These are phyloP conservation scores for Ischnura elegans DNA, from an alignment of 2,888 invertebrate species.

Conservation along the genomic window DNA sequence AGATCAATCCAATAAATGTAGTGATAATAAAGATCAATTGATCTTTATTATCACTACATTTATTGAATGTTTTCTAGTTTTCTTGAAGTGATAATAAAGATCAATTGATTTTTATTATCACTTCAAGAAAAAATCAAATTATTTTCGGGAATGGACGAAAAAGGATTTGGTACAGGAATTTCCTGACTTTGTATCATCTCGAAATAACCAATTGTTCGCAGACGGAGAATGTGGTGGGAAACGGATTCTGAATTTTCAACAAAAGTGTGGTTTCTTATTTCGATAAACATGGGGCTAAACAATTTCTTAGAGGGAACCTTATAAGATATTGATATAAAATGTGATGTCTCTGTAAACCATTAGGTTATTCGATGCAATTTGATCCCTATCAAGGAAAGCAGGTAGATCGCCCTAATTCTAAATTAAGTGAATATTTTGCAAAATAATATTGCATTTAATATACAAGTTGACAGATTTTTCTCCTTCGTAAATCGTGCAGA, in stretches of 20 bases:
- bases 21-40: neutral
- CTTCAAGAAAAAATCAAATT: neutral
- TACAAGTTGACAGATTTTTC: neutral
- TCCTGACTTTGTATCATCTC: neutral
- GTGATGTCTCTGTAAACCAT: too few species aligned
- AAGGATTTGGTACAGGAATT: neutral
- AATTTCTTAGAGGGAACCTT: neutral
- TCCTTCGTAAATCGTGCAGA: too few species aligned
- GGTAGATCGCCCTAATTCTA: neutral
- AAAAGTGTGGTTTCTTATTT: neutral
- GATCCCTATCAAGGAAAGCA: constrained; percentile 19
- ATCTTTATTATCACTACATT: too few species aligned
- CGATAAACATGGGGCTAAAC: constrained; percentile 5
- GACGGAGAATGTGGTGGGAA: neutral
- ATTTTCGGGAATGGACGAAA: neutral
- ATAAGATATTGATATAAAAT: neutral
- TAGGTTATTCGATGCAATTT: neutral
- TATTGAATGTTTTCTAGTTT: too few species aligned
- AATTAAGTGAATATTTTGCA: neutral
- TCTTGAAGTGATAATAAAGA: too few species aligned
- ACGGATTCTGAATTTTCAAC: neutral
- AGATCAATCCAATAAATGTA: neutral
- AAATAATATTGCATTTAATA: neutral
- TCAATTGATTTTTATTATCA: neutral
- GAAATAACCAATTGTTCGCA: neutral